These are phyloP conservation scores for Hephaestus fuliginosus DNA, from an alignment of 2,797 vertebrate genomes.

Conservation along the genomic window DNA sequence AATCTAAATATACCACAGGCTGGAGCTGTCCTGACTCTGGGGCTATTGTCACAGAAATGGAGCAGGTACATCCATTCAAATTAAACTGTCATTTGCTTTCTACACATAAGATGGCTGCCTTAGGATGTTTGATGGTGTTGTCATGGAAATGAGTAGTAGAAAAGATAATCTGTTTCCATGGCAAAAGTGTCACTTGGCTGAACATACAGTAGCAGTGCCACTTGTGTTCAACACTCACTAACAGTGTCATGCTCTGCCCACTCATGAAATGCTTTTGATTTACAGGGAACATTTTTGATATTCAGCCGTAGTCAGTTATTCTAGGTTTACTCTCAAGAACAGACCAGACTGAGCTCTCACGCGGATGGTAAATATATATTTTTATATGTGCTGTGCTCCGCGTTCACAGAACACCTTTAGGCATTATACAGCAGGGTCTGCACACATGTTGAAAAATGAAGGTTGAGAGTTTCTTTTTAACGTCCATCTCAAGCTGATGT, in stretches of 20 bases:
- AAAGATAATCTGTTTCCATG: slow-evolving; percentile 80
- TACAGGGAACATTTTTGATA: slow-evolving; percentile 35
- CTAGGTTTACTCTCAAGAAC: slow-evolving; percentile 3
- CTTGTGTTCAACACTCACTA: slow-evolving; percentile 69
- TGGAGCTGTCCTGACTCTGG: not conserved
- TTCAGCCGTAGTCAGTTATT: slow-evolving; percentile 37
- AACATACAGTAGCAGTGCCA: slow-evolving; percentile 65
- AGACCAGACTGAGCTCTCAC: slow-evolving; percentile 4
- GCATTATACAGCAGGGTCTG: slow-evolving; percentile 5
- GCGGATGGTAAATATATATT: slow-evolving; percentile 18
- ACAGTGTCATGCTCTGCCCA: slow-evolving; percentile 74
- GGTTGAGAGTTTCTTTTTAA: slow-evolving; percentile 44
- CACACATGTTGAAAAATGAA: slow-evolving; percentile 29
- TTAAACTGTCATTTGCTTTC: slow-evolving; percentile 47
- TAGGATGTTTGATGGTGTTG: slow-evolving; percentile 73
- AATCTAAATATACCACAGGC: slow-evolving; percentile 5
- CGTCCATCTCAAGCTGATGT: slow-evolving; percentile 57
- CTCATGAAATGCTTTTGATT: slow-evolving; percentile 51
- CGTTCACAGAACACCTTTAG: slow-evolving; percentile 38
- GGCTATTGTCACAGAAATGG: slow-evolving; percentile 26
- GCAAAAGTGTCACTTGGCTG: slow-evolving; percentile 77
- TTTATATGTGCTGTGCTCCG: not conserved
- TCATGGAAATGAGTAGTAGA: slow-evolving; percentile 72
- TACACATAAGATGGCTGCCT: slow-evolving; percentile 67
- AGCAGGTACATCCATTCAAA: slow-evolving; percentile 43